These are phyloP conservation scores for Acrocyrtus sp. DNA, from an alignment of 2,888 invertebrate species.

Conservation along the genomic window DNA sequence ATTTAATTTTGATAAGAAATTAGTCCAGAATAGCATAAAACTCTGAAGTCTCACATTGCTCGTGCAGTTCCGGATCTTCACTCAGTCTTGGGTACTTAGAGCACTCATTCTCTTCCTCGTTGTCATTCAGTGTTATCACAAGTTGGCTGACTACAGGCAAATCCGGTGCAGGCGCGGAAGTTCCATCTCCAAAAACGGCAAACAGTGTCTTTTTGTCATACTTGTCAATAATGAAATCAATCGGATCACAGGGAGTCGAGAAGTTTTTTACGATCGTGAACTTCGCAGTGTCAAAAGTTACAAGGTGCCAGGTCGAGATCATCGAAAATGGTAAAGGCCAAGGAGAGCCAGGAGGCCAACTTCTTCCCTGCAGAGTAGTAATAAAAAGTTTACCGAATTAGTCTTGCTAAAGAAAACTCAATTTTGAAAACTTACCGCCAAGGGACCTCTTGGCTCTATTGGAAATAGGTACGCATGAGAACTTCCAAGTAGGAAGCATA, in stretches of 20 bases:
- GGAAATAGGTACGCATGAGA: constrained; percentile 18
- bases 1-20: too few relatives aligned
- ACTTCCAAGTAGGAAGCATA: background rate
- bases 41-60: constrained; percentile 42
- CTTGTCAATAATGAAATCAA: constrained; percentile 51
- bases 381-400: background rate
- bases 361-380: constrained; percentile 32
- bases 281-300: constrained; percentile 36
- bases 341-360: constrained; percentile 50
- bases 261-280: constrained; percentile 36
- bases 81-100: constrained; percentile 37
- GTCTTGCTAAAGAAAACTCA: background rate
- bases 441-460: constrained; percentile 48
- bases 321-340: constrained; percentile 56
- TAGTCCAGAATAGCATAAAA: background rate
- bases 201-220: constrained; percentile 45
- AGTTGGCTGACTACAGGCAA: constrained; percentile 35
- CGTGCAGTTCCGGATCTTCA: constrained; percentile 27
- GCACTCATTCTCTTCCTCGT: constrained; percentile 34
- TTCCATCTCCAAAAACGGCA: constrained; percentile 25
- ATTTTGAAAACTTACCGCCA: too few relatives aligned
- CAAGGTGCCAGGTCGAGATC: constrained; percentile 14
- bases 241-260: constrained; percentile 33
- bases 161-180: constrained; percentile 20
- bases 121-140: constrained; percentile 12